Conservation (phyloP, 2,113 vertebrate genomes). For the Pseudorhombus dupliciocellatus region DNA sequence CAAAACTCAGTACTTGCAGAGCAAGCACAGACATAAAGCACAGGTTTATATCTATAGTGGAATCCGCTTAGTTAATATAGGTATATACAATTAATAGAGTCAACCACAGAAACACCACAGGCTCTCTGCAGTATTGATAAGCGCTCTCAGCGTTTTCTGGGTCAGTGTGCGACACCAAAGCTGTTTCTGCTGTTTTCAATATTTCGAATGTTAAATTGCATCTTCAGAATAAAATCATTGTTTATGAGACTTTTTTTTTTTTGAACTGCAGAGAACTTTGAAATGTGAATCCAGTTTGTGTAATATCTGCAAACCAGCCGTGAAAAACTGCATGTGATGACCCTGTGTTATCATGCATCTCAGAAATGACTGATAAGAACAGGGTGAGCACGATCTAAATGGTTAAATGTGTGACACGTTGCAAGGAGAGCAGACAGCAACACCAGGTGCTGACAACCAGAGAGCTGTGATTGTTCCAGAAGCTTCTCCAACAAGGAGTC, state of each 20-base stretch:
- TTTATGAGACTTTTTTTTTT: background rate
- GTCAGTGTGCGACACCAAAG: conserved; percentile 30
- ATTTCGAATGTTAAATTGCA: background rate
- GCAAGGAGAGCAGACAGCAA: conserved; percentile 58
- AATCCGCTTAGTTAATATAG: conserved; percentile 9
- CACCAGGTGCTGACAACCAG: conserved; percentile 71
- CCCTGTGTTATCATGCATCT: background rate
- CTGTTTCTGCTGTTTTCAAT: conserved; percentile 16
- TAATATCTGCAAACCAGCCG: background rate
- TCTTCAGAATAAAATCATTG: conserved; percentile 13
- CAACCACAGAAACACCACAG: conserved; percentile 12
- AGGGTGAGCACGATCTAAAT: background rate
- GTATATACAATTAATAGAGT: conserved; percentile 10
- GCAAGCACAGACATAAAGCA: too few relatives aligned
- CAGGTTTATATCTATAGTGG: too few relatives aligned
- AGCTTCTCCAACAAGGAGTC: conserved; percentile 65
- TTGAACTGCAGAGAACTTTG: background rate
- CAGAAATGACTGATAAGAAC: background rate
- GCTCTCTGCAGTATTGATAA: conserved; percentile 21
- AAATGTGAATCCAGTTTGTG: background rate
- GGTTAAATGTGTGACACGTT: conserved; percentile 33
- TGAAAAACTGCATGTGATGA: background rate
- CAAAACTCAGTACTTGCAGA: background rate
- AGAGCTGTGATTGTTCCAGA: conserved; percentile 68
- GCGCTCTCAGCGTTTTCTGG: conserved; percentile 39